Base-by-base conservation (phyloP, 1,140 invertebrate species). In the Stegodyphus mimosarum region DNA sequence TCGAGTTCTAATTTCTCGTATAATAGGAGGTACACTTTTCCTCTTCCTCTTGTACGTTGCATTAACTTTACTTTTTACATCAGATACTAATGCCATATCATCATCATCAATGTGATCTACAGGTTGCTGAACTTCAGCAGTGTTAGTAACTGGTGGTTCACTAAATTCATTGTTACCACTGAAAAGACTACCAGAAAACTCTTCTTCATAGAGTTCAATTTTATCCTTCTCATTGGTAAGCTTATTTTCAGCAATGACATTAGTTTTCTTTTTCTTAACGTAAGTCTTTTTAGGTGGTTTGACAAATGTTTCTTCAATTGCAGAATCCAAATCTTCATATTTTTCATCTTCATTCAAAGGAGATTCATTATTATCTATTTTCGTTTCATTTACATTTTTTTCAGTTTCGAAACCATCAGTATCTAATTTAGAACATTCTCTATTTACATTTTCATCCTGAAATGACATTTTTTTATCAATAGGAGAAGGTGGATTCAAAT, bases 1-100 rank as follows among this genome's bases (percentile, higher is more conserved):
- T 9, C 69, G 69, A 71, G 69, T 71, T n/a, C 69, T 71, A 9
- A 71, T 13, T 71, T 50, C 69, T n/a, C 15, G 69, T 48, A 49
- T 33, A 0, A 49, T 11, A 13, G 69, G 69, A 50, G 49, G 33
- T 50, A 71, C 11, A 13, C 7, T 49, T 71, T 71, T 71, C 11
- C 49, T 71, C 15, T 71, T 71, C 5, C 69, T 48, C 7, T n/a
- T 48, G 49, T 71, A 71, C 4, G 9, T 71, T 50, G 18, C 18
- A 71, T 18, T 49, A 48, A 71, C 48, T 71, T 71, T 71, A 71
- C 17, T 71, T 7, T 67, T 13, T 15, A 48, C 9, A 48, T n/a
- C 10, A 7, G 69, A 71, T 48, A 49, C 13, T 5, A 71, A 71
- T 9, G 15, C 9, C 9, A 10, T 15, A 60, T 60, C 55, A 60